A percentile compares a stretch with the other conserved stretches of the same genome.
Conservation (phyloP, 2,888 invertebrate genomes). For the Drosophila neonasuta region DNA sequence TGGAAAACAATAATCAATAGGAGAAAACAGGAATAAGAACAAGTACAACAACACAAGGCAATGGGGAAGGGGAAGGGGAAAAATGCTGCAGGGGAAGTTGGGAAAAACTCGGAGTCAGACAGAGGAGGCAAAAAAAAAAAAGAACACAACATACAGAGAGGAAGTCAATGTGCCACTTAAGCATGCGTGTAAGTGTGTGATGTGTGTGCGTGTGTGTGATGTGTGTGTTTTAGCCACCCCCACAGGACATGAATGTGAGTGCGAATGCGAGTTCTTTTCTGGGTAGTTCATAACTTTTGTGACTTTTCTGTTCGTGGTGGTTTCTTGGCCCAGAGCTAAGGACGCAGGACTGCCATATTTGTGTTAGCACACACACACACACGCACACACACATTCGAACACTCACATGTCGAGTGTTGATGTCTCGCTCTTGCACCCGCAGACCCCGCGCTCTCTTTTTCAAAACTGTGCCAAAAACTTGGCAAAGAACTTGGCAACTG, state of each 20-base stretch:
- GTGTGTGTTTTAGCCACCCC: constrained; percentile 50
- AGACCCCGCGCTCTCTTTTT: background rate
- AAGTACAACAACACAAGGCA: background rate
- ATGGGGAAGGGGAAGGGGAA: background rate
- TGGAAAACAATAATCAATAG: constrained; percentile 63
- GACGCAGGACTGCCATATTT: constrained; percentile 65
- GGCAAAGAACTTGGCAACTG: constrained; percentile 47
- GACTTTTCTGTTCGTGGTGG: constrained; percentile 63
- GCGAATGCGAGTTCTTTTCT: constrained; percentile 34
- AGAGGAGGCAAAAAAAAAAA: background rate
- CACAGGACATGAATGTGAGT: constrained; percentile 25
- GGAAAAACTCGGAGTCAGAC: background rate
- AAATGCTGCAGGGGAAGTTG: background rate
- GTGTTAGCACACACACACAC: constrained; percentile 29
- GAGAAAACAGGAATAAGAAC: constrained; percentile 10
- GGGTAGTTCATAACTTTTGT: constrained; percentile 67
- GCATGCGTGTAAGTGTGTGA: constrained; percentile 1
- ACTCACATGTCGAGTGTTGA: background rate
- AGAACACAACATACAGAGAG: constrained; percentile 9
- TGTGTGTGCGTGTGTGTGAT: background rate
- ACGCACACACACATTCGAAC: constrained; percentile 27
- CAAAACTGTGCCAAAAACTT: constrained; percentile 70
- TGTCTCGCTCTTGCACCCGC: constrained; percentile 38
- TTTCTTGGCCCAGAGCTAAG: constrained; percentile 61
- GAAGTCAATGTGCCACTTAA: constrained; percentile 30